Base-by-base conservation (phyloP, 2,113 vertebrate species). In the Donacobius atricapilla region DNA sequence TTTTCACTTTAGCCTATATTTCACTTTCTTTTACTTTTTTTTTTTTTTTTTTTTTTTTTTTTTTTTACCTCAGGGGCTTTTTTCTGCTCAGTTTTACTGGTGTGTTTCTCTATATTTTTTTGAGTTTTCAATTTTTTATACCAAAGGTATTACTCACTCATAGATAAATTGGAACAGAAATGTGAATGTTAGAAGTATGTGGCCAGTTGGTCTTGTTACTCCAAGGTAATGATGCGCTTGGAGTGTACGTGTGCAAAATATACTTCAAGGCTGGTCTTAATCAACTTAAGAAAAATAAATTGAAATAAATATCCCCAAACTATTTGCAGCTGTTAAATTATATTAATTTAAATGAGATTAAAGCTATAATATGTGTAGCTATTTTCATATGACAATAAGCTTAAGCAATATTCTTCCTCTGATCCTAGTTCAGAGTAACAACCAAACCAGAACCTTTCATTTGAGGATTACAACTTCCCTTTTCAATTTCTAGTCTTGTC, bases 291-390 rank as follows among this genome's bases (percentile, higher is more conserved):
- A 42, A 91, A 96, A 92, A 87, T 82, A 87, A 94, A 93, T 91
- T 87, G 39, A 96, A 92, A 95, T 83, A 94, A 94, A 87, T 91
- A 57, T 54, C 63, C 53, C 47, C 31, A 56, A 94, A 88, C 35
- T 90, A 83, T 86, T 92, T 92, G 81, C 64, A 94, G 75, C 20
- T 51, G 82, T 91, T 94, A 83, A 83, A 96, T 96, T 90, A 88
- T 54, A 89, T 93, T 96, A 82, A 87, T 93, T 94, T 91, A 95
- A 95, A 95, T 94, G 15, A 89, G 54, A 96, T 94, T 93, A 92
- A 83, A 90, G 21, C 54, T 90, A 4, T 86, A 90, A 88, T 76
- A 69, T 58, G 21, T 8, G 2, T 58, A 73, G 73, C 70, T 85
- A 70, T 89, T 93, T 91, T 91, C 89, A 45, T 91, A 24, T 70